These are phyloP conservation scores for Campaea margaritaria DNA, from an alignment of 2,888 invertebrate genomes.

Conservation along the genomic window DNA sequence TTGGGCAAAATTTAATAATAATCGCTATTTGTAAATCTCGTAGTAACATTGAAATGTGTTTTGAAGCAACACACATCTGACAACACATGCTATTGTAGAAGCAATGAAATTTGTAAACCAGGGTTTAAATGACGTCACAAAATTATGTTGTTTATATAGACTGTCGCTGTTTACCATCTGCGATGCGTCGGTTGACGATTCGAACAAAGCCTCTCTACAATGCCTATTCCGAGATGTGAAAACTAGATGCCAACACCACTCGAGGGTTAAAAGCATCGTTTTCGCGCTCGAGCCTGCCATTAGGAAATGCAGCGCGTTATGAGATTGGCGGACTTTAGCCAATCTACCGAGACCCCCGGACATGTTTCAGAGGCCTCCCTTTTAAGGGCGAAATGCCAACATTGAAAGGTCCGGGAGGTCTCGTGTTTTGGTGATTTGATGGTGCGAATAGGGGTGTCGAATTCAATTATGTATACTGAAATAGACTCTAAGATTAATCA, in stretches of 20 bases:
- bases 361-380: slow-evolving; percentile 10
- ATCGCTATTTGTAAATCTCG: no score
- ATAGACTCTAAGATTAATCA: background rate
- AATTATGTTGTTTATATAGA: no score
- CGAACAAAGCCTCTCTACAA: no score
- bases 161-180: no score
- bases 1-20: no score
- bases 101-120: no score
- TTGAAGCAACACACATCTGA: no score
- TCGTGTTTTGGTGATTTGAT: slow-evolving; percentile 2
- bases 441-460: slow-evolving; percentile 40
- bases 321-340: slow-evolving; percentile 14
- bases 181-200: no score
- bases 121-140: no score
- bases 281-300: slow-evolving; percentile 20
- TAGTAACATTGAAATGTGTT: no score
- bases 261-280: slow-evolving; percentile 26
- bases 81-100: no score
- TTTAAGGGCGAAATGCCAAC: slow-evolving; percentile 9
- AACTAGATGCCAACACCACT: background rate
- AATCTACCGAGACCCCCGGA: slow-evolving; percentile 11
- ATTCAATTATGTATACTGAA: background rate
- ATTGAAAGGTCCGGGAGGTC: slow-evolving; percentile 13
- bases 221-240: slow-evolving; percentile 9
- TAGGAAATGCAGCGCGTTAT: slow-evolving; percentile 27